Conservation (phyloP, 2,888 invertebrate species). For the Euplexia lucipara region DNA sequence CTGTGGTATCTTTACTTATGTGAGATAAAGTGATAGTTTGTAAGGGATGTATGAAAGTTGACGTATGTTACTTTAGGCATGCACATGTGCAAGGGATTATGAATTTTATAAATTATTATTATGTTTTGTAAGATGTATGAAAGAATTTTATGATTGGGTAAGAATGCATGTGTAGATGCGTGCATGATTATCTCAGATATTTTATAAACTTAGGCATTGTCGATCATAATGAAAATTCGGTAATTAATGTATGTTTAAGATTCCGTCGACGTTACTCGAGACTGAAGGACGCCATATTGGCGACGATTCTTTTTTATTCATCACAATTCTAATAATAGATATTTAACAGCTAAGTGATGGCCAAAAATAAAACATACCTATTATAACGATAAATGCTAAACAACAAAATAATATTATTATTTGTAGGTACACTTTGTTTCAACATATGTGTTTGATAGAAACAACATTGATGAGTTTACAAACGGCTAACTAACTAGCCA, state of each 20-base stretch:
- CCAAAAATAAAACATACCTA: neutral
- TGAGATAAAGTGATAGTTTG: slow-evolving; percentile 85
- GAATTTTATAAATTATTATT: slow-evolving; percentile 90
- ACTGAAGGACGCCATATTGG: slow-evolving; percentile 89
- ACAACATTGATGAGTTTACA: too few relatives aligned
- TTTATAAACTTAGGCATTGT: slow-evolving; percentile 87
- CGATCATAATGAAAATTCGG: slow-evolving; percentile 83
- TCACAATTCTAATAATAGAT: slow-evolving; percentile 69
- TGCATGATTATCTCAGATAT: slow-evolving; percentile 80
- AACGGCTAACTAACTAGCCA: too few relatives aligned
- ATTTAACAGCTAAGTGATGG: neutral
- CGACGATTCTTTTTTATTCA: slow-evolving; percentile 81
- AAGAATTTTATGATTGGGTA: slow-evolving; percentile 76
- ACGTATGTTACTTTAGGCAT: slow-evolving; percentile 90
- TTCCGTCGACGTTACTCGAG: slow-evolving; percentile 83
- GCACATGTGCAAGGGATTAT: slow-evolving; percentile 90
- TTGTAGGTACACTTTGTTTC: neutral
- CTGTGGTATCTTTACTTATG: slow-evolving; percentile 91
- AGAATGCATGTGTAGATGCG: slow-evolving; percentile 75
- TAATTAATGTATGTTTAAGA: slow-evolving; percentile 83
- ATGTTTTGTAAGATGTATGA: slow-evolving; percentile 86
- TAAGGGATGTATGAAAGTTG: slow-evolving; percentile 82
- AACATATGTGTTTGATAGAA: too few relatives aligned
- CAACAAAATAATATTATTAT: neutral
- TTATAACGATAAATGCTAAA: neutral